Conservation (phyloP, 2,113 vertebrate species). For the Eonycteris spelaea region DNA sequence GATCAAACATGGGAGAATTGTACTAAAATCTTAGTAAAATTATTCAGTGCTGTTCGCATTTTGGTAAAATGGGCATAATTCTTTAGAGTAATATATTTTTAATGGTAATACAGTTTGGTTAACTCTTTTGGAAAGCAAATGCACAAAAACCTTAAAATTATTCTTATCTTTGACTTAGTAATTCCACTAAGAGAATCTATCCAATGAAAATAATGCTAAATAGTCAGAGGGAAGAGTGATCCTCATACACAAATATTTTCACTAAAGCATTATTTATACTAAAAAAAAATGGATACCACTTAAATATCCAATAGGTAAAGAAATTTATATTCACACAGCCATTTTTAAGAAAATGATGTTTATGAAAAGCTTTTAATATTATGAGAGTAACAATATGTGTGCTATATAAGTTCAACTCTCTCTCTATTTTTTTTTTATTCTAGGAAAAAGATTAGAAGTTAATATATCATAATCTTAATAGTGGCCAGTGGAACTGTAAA, state of each 20-base stretch:
- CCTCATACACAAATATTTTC: not conserved
- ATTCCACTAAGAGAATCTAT: not conserved
- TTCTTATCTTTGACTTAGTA: not conserved
- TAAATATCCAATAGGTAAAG: slow-evolving; percentile 4
- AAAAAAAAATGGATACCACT: not conserved
- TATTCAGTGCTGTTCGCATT: not conserved
- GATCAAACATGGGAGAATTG: not conserved
- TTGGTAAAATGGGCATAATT: not conserved
- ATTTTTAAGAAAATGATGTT: not conserved
- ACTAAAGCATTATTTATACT: not conserved
- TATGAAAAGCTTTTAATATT: not conserved
- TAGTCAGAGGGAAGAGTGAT: not conserved
- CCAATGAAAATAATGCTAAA: slow-evolving; percentile 11
- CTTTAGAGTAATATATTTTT: not conserved
- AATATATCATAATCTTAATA: not conserved
- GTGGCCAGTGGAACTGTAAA: not conserved
- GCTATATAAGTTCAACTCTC: not conserved
- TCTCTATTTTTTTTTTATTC: not conserved
- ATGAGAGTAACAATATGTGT: not conserved
- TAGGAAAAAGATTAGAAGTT: not conserved
- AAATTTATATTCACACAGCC: not conserved
- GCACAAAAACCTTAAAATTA: not conserved
- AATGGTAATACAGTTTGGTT: not conserved
- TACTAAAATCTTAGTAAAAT: slow-evolving; percentile 5
- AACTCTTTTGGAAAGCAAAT: slow-evolving; percentile 26